Percentiles rank a stretch among this genome's conserved stretches.
Conservation (phyloP, 92 coral and sea anemone species). For the Pocillopora meandrina region DNA sequence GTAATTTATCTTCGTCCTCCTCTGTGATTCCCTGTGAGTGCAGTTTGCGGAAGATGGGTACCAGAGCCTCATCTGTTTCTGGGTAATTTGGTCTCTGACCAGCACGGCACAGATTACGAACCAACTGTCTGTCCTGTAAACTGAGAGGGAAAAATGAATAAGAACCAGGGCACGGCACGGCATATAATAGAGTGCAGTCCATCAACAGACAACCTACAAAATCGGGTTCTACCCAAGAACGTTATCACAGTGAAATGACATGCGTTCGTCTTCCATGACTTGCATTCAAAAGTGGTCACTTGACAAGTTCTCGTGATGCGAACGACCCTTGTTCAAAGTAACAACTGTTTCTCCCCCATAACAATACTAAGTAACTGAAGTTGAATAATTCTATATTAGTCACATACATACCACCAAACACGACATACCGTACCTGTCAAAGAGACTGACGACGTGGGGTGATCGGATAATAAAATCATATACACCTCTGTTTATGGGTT, state of each 20-base stretch:
- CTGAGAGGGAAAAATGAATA: constrained; percentile 30
- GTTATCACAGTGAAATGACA: too few relatives aligned
- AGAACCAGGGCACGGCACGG: too few relatives aligned
- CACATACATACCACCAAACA: not conserved
- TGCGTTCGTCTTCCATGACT: too few relatives aligned
- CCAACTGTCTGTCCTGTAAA: constrained; percentile 92
- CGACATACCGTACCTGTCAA: constrained; percentile 78
- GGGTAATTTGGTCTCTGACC: constrained; percentile 91
- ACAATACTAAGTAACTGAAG: too few relatives aligned
- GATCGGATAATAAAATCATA: constrained; percentile 91
- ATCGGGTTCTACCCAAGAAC: too few relatives aligned
- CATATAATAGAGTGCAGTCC: too few relatives aligned
- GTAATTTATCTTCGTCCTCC: constrained; percentile 89
- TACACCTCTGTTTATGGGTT: constrained; percentile 87
- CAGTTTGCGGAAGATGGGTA: constrained; percentile 86
- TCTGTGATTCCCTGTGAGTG: constrained; percentile 96
- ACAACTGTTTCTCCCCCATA: too few relatives aligned
- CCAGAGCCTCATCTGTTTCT: constrained; percentile 71
- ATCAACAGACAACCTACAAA: too few relatives aligned
- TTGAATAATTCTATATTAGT: too few relatives aligned
- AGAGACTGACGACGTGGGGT: constrained; percentile 68
- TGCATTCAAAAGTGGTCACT: too few relatives aligned
- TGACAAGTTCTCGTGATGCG: too few relatives aligned
- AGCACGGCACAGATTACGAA: constrained; percentile 81
- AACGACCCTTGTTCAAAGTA: too few relatives aligned